Evolutionary conservation across 2,113 vertebrate genomes (phyloP).

Genomic region (Cyanistes caeruleus): DNA sequence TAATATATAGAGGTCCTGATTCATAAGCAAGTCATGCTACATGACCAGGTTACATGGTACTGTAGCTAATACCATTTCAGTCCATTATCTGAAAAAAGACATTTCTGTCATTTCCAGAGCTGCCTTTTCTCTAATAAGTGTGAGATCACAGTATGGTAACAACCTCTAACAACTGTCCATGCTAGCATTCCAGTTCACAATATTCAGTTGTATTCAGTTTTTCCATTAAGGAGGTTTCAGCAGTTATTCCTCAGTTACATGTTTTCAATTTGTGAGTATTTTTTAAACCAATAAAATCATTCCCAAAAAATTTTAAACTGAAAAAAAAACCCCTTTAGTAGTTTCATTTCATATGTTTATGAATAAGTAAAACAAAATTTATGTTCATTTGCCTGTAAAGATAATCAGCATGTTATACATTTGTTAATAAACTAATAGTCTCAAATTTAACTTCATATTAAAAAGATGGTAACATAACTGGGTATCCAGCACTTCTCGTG

Average conservation of each 20-base stretch:
- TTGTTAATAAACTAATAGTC: background rate
- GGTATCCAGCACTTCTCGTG: background rate
- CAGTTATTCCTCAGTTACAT: background rate
- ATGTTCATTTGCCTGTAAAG: background rate
- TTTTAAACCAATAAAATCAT: background rate
- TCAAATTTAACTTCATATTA: background rate
- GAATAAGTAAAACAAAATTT: background rate
- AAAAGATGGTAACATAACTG: background rate
- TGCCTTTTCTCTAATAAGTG: background rate
- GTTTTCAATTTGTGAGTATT: background rate
- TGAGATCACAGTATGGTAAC: background rate
- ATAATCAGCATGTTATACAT: background rate
- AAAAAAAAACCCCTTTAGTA: background rate
- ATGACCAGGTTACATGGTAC: background rate
- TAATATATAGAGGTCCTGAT: background rate
- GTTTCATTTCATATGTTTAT: background rate
- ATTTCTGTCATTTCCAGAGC: background rate
- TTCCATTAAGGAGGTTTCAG: background rate
- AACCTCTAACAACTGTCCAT: background rate
- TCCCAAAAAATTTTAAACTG: background rate
- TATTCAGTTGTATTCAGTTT: background rate
- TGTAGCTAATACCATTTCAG: background rate
- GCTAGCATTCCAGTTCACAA: background rate
- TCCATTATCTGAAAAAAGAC: background rate
- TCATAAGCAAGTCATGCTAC: background rate